Base-by-base conservation (phyloP, 1,140 invertebrate genomes). In the Temnothorax longispinosus region DNA sequence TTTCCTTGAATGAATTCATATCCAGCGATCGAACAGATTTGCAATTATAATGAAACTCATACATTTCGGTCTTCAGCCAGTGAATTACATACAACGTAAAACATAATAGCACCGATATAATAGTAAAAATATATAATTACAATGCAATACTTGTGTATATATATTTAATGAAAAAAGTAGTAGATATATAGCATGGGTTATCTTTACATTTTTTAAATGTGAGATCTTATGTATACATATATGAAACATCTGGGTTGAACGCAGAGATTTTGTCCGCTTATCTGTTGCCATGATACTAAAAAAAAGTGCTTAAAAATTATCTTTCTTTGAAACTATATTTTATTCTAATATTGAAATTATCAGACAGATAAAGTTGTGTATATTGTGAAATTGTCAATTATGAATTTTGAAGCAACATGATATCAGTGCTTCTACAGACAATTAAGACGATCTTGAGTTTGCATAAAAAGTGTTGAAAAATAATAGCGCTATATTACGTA, bases 11-110 rank as follows among this genome's bases (percentile, higher is more conserved):
- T 82, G 85, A 71, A 91, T 89, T 89, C 89, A 90, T 92, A 88
- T 90, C 89, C 87, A 85, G 65, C 78, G 84, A 93, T 93, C 90
- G 90, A 93, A 91, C 87, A 85, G 89, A 92, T 93, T 89, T 93
- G 88, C 92, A 89, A 93, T 89, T 93, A 92, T 91, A 93, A 93
- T 93, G 89, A 93, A 88, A 89, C 87, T 71, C 89, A 88, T 78
- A 87, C 90, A 87, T 91, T 92, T 91, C 35, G 69, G 74, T 18
- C 52, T n/a, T 50, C 64, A 62, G 60, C 32, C 3, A 32, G 35
- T 78, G 52, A 80, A 86, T 69, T 80, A 69, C 35, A 27, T 27
- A 27, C 27, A 47, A 50, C 27, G 27, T 56, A 38, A 69, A 64
- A 47, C 50, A 69, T 35, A 60, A 74, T 74, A 41, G 41, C 27